A percentile compares a stretch with the other conserved stretches of the same genome.
Conservation (phyloP, 1,140 invertebrate species). For the Philotrypesis tridentata region DNA sequence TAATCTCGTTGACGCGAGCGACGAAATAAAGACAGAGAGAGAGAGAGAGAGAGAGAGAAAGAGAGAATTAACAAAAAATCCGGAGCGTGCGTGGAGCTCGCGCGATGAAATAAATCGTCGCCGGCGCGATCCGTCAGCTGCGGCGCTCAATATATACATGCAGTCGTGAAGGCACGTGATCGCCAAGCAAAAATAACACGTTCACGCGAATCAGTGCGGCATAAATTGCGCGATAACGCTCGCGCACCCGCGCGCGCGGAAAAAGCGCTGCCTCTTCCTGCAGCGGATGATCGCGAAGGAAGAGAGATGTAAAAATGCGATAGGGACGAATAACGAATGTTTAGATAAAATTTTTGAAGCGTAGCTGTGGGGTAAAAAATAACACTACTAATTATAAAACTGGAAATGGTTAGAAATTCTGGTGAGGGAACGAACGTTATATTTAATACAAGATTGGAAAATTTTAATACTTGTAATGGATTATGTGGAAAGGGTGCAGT, state of each 20-base stretch:
- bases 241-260: too few relatives aligned
- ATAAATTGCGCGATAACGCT: slow-evolving; percentile 44
- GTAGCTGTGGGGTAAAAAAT: too few relatives aligned
- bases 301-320: neutral
- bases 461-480: too few relatives aligned
- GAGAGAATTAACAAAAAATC: neutral
- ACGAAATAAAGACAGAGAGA: neutral
- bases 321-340: neutral
- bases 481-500: too few relatives aligned
- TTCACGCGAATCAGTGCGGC: slow-evolving; percentile 16
- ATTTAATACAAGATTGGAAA: too few relatives aligned
- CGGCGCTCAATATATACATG: neutral
- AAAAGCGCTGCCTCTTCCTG: neutral
- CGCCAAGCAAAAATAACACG: slow-evolving; percentile 30
- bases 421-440: too few relatives aligned
- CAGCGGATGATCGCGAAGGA: slow-evolving; percentile 6
- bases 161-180: slow-evolving; percentile 2
- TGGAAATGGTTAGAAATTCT: too few relatives aligned
- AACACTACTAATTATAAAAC: too few relatives aligned
- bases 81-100: neutral
- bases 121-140: neutral
- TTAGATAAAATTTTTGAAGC: too few relatives aligned
- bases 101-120: slow-evolving; percentile 30
- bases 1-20: slow-evolving; percentile 19
- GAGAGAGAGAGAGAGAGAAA: neutral